These are phyloP conservation scores for Nephila pilipes DNA, from an alignment of 1,140 invertebrate species.

Conservation along the genomic window DNA sequence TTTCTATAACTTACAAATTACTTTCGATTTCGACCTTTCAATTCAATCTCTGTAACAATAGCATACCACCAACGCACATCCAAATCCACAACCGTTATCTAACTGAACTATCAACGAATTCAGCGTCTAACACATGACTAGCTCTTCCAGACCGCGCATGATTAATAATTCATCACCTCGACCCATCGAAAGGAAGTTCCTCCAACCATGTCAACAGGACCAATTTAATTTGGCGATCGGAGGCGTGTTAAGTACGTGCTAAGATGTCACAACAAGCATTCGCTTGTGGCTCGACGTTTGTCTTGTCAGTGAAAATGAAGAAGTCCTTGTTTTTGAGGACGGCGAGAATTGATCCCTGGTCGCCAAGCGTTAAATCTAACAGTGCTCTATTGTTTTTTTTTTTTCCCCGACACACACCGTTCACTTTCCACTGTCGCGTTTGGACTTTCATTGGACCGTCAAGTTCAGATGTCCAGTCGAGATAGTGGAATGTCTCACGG, in stretches of 20 bases:
- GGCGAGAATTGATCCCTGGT: not conserved
- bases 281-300: not conserved
- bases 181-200: constrained; percentile 4
- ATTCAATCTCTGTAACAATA: not conserved
- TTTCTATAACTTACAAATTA: not conserved
- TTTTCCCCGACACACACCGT: not conserved
- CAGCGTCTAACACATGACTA: not conserved
- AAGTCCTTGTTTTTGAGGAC: not conserved
- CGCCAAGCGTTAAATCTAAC: not conserved
- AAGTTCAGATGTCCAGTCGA: constrained; percentile 5
- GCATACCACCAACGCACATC: not conserved
- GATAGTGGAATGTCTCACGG: not conserved
- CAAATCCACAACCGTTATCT: not conserved
- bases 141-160: not conserved
- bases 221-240: constrained; percentile 5
- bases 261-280: constrained; percentile 15
- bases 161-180: constrained; percentile 5
- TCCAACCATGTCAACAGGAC: not conserved
- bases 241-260: not conserved
- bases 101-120: not conserved
- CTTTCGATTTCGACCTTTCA: not conserved
- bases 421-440: not conserved
- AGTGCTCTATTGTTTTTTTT: constrained; percentile 15
- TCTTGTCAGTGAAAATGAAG: not conserved
- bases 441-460: not conserved